These are phyloP conservation scores for Pelodiscus sinensis DNA, from an alignment of 2,113 vertebrate genomes.

Conservation along the genomic window DNA sequence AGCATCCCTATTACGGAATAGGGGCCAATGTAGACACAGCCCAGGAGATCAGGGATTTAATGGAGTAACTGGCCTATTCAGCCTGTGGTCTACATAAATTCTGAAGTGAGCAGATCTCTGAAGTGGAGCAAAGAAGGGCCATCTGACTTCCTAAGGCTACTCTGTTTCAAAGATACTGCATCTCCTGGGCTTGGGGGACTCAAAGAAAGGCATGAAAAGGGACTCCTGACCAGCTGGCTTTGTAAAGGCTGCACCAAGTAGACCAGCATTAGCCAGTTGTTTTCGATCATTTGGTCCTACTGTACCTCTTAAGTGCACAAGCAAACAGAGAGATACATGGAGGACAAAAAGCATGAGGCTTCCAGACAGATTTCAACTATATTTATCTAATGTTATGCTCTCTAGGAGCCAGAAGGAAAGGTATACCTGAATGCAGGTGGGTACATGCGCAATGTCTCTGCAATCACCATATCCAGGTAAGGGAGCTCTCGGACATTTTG, in stretches of 20 bases:
- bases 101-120: fast-evolving
- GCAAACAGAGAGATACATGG: conserved; percentile 11
- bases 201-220: background rate
- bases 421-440: conserved; percentile 92
- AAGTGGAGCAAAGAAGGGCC: fast-evolving
- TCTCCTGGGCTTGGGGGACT: background rate
- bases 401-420: background rate
- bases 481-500: conserved; percentile 87
- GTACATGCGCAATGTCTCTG: conserved; percentile 90
- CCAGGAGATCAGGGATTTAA: background rate
- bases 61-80: background rate
- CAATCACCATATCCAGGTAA: conserved; percentile 94
- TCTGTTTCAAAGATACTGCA: background rate
- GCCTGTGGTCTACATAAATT: background rate
- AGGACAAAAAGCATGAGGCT: background rate
- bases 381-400: background rate
- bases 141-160: background rate
- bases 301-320: conserved; percentile 19
- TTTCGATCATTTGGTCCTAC: background rate
- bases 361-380: conserved; percentile 15
- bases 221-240: background rate
- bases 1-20: too few relatives aligned
- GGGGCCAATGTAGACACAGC: too few relatives aligned
- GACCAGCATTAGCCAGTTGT: background rate
- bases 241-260: background rate